Base-by-base conservation (phyloP, 2,888 invertebrate species). In the Platerodrilus igneus region DNA sequence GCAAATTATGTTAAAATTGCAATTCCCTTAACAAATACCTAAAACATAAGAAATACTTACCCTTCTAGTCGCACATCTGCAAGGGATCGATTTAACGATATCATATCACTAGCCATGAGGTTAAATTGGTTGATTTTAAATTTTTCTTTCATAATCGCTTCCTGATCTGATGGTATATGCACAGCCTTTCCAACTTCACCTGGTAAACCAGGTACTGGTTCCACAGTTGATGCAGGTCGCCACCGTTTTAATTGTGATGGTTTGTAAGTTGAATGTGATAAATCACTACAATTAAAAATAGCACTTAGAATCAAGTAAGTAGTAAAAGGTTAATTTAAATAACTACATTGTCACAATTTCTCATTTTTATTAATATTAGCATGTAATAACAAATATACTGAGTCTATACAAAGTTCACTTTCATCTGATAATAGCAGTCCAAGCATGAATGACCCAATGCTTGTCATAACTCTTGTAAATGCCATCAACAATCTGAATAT, bases 111-210 rank as follows among this genome's bases (percentile, higher is more conserved):
- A 52, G 97, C 99, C 67, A 96, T 73, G 55, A 99, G 75, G 72
- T 99, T 99, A 73, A 99, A 99, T 74, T 99, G 97, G 73, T 99
- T 99, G 62, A 96, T 81, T 68, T 94, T 92, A 70, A 99, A 99
- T 66, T 91, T 88, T 59, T 95, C 93, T 70, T 93, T 84, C 78
- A 94, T 90, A 38, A 87, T 68, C 41, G 83, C 83, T 63, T 94
- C 89, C 64, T 90, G 83, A 36, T 89, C 86, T 13, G 83, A 71
- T 11, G 92, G 86, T 60, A 96, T 86, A 58, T 83, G 81, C 10
- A 99, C 97, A n/a, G 93, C 82, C 63, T 81, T 81, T 56, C 97
- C 97, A 76, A 85, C 76, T 72, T 97, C 97, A 23, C 99, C 99
- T 17, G 91, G 89, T 42, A 75, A 77, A 2, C 83, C 83, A 26